Percentiles rank a stretch among this genome's conserved stretches.
These are phyloP conservation scores for Sinocyclocheilus anophthalmus DNA, from an alignment of 2,113 vertebrate genomes.

Conservation along the genomic window DNA sequence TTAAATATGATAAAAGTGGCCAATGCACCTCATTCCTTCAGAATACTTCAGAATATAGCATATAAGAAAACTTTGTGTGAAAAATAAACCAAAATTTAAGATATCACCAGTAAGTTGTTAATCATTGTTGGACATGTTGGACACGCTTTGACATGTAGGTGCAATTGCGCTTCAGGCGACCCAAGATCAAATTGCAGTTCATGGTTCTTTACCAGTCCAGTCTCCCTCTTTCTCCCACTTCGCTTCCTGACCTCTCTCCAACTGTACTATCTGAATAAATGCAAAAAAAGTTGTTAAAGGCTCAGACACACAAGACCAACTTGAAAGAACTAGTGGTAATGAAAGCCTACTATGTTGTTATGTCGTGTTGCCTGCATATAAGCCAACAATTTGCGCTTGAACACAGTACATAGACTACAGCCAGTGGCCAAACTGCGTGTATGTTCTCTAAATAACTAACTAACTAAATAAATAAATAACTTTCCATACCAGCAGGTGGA, in stretches of 20 bases:
- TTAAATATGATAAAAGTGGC: neutral
- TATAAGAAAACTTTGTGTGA: neutral
- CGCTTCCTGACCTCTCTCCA: too few relatives aligned
- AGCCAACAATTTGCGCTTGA: neutral
- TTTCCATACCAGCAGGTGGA: neutral
- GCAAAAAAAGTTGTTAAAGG: too few relatives aligned
- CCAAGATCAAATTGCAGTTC: neutral
- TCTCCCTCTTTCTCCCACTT: too few relatives aligned
- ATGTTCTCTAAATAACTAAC: neutral
- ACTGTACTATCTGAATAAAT: too few relatives aligned
- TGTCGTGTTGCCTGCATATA: neutral
- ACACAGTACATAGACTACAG: neutral
- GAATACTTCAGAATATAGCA: neutral
- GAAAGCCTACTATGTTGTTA: neutral
- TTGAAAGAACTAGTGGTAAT: too few relatives aligned
- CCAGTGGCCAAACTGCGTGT: neutral
- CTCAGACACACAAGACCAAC: too few relatives aligned
- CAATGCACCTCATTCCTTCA: neutral
- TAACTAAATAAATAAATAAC: neutral
- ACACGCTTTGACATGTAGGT: neutral
- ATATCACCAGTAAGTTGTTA: too few relatives aligned
- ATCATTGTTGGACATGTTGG: too few relatives aligned
- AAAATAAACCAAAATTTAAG: too few relatives aligned
- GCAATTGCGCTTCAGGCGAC: neutral
- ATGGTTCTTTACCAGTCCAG: too few relatives aligned